These are phyloP conservation scores for Natrix natrix DNA, from an alignment of 2,797 vertebrate species.

Conservation along the genomic window DNA sequence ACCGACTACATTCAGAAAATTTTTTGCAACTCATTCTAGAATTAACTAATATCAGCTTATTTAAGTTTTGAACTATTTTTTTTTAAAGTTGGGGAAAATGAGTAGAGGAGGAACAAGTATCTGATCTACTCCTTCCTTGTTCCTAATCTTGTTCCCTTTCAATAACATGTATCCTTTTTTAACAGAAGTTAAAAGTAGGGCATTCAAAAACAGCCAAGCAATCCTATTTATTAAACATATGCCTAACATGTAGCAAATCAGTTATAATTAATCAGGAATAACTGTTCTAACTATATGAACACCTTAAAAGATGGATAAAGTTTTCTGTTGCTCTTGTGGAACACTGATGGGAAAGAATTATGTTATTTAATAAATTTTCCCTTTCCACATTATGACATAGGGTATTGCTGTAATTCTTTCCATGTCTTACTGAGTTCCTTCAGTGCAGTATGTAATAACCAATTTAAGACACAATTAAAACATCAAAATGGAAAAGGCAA, in stretches of 20 bases:
- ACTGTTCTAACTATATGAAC: neutral
- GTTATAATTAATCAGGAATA: neutral
- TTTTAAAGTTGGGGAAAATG: neutral
- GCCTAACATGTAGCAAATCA: neutral
- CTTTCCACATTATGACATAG: slow-evolving; percentile 53
- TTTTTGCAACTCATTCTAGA: neutral
- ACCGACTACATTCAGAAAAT: neutral
- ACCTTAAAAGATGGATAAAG: neutral
- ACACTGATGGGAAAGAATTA: slow-evolving; percentile 49
- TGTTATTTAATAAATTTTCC: slow-evolving; percentile 55
- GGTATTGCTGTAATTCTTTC: slow-evolving; percentile 50
- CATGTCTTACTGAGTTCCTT: slow-evolving; percentile 43
- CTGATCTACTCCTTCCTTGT: neutral
- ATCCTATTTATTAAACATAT: neutral
- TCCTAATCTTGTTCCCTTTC: neutral
- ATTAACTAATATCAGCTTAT: neutral
- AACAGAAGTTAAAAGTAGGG: neutral
- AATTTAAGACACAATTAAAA: slow-evolving; percentile 23
- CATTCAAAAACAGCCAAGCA: neutral
- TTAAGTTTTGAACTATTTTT: neutral
- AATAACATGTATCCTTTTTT: neutral
- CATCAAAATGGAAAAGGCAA: slow-evolving; percentile 53
- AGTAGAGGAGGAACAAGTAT: neutral
- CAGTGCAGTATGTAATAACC: slow-evolving; percentile 34
- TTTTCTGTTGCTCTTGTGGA: slow-evolving; percentile 45